Evolutionary conservation across 2,113 vertebrate genomes (phyloP).

Genomic region (Ailuropoda melanoleuca): DNA sequence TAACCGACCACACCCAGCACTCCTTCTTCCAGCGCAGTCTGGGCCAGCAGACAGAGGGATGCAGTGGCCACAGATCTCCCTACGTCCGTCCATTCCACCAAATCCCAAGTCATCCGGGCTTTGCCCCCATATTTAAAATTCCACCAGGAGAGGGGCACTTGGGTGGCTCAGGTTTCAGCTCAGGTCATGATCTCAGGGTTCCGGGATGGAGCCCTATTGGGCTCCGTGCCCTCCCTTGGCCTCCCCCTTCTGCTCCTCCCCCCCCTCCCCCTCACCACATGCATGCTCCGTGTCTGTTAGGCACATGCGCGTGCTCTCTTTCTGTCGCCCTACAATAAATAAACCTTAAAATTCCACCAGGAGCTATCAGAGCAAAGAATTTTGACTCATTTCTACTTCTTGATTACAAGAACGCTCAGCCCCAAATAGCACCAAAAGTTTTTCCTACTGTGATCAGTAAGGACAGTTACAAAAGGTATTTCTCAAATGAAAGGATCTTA

Average conservation of each 20-base stretch:
- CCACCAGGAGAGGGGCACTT: background rate
- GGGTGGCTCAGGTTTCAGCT: background rate
- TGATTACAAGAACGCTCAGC: background rate
- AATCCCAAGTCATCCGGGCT: background rate
- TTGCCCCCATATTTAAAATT: background rate
- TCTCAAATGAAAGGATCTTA: constrained; percentile 6
- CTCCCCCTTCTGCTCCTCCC: too few relatives aligned
- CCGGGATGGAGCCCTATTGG: too few relatives aligned
- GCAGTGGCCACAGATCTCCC: background rate
- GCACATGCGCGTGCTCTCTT: background rate
- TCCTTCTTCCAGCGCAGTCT: background rate
- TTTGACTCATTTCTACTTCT: background rate
- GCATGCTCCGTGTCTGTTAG: too few relatives aligned
- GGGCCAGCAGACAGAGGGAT: background rate
- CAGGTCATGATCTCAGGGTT: background rate
- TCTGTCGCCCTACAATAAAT: background rate
- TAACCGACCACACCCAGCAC: background rate
- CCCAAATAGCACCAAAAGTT: background rate
- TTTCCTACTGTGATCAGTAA: background rate
- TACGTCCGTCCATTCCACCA: background rate
- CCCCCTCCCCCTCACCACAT: too few relatives aligned
- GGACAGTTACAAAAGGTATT: background rate
- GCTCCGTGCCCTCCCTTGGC: background rate
- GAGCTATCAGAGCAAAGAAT: background rate
- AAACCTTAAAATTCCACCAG: background rate